These are phyloP conservation scores for Notospermus geniculatus DNA, from an alignment of 1,140 invertebrate species.

Conservation along the genomic window DNA sequence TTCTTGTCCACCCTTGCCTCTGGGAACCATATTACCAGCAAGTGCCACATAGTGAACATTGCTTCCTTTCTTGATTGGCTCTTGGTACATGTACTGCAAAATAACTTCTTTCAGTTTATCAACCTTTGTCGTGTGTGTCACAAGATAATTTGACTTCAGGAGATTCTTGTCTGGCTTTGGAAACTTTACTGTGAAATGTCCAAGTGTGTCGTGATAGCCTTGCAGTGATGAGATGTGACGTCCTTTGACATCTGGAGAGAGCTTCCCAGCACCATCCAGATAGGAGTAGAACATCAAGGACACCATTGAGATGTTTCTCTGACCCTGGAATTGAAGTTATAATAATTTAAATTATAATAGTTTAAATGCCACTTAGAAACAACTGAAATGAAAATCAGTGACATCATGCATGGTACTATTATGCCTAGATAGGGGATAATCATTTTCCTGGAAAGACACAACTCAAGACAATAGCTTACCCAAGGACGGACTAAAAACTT, in stretches of 20 bases:
- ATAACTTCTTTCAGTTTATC: constrained; percentile 77
- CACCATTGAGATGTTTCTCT: constrained; percentile 28
- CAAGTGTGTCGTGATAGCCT: constrained; percentile 75
- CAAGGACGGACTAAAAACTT: constrained; percentile 70
- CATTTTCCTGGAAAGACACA: no score
- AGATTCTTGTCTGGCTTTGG: constrained; percentile 60
- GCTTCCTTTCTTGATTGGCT: constrained; percentile 50
- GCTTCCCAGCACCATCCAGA: constrained; percentile 44
- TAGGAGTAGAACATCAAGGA: constrained; percentile 60
- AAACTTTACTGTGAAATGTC: constrained; percentile 70
- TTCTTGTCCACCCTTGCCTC: constrained; percentile 53
- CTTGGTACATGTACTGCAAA: constrained; percentile 56
- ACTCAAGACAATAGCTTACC: no score
- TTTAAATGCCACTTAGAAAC: no score
- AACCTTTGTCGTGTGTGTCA: constrained; percentile 63
- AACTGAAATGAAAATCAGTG: no score
- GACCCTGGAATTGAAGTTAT: no score
- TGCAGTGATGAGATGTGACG: constrained; percentile 65
- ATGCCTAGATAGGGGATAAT: no score
- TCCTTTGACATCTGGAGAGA: constrained; percentile 57
- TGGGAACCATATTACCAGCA: constrained; percentile 50
- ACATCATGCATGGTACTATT: no score
- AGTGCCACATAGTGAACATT: constrained; percentile 54
- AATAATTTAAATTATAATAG: no score
- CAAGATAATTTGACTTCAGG: constrained; percentile 37